Percentiles rank a stretch among this genome's conserved stretches.
Conservation (phyloP, 2,888 invertebrate species). For the Gnatocerus cornutus region DNA sequence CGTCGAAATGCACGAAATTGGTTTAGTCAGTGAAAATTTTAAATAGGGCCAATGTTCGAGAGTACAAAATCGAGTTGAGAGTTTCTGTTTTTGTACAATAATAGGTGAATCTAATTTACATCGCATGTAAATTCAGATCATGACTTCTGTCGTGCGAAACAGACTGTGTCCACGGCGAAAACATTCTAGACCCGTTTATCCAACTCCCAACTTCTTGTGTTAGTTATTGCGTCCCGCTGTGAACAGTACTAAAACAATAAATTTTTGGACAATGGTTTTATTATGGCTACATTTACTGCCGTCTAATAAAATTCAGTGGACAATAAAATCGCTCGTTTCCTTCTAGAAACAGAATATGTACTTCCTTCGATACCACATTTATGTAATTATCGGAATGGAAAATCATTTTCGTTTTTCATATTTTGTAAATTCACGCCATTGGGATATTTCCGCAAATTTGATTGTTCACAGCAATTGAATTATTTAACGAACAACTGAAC, state of each 20-base stretch:
- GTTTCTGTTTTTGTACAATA: background rate
- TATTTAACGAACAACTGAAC: slow-evolving; percentile 44
- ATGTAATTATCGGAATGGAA: no score
- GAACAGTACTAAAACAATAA: slow-evolving; percentile 41
- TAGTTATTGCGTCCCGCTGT: slow-evolving; percentile 37
- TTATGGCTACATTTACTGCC: slow-evolving; percentile 47
- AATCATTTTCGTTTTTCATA: slow-evolving; percentile 30
- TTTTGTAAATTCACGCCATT: slow-evolving; percentile 39
- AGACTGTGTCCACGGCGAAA: slow-evolving; percentile 4
- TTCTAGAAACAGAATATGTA: slow-evolving; percentile 20
- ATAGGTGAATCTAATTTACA: slow-evolving; percentile 1
- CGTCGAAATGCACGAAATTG: background rate
- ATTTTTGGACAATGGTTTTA: slow-evolving; percentile 50
- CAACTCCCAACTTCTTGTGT: slow-evolving; percentile 22
- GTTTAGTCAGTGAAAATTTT: background rate
- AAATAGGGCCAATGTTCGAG: background rate
- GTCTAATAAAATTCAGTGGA: slow-evolving; percentile 45
- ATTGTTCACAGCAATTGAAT: slow-evolving; percentile 46
- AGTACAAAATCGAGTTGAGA: background rate
- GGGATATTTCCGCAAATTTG: slow-evolving; percentile 45
- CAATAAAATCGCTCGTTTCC: slow-evolving; percentile 42
- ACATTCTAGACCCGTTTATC: slow-evolving; percentile 8
- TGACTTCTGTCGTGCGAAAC: background rate
- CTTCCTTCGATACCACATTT: background rate
- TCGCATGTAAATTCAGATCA: background rate